Evolutionary conservation across 2,797 vertebrate genomes (phyloP), one percentile per base, ranked within the genome.

Genomic region (Argya squamiceps): DNA sequence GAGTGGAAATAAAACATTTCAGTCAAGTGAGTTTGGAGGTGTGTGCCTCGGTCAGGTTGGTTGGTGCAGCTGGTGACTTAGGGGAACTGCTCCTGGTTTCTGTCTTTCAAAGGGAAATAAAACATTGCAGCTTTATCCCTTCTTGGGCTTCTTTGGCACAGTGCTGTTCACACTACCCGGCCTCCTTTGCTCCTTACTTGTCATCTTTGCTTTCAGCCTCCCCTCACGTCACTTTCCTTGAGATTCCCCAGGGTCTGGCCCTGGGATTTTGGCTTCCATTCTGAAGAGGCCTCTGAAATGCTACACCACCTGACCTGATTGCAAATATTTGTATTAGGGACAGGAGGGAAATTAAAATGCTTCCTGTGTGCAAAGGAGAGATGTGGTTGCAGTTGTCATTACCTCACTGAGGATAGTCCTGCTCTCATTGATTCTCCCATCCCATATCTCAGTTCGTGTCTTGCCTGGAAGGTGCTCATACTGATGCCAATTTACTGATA

Each of bases 371-470:
- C 2, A 2, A 29, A 74, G 53, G 22, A 64, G 44, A 34, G 29
- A 4, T 30, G n/a, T 50, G 43, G 5, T 17, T 59, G 58, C 44
- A 32, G 53, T 12, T 22, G 6, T 47, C 53, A 8, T 2, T 39
- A 4, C 15, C 27, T 76, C 55, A 11, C 8, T 37, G 59, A 2
- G 29, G 10, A 2, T 36, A 44, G 16, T 65, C 21, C 23, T 69
- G 32, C 41, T 46, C 6, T 41, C 8, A 2, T 11, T 12, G 32
- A 10, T 53, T 49, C 21, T 89, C 14, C 36, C 3, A 24, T 60
- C 37, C 11, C 2, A 2, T 20, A 6, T 34, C 37, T 52, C 19
- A 5, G 5, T n/a, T n/a, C 6, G 3, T 9, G 12, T 15, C 36
- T 26, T 55, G 56, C 12, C 22, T 34, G 1, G 10, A 56, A 49